These are phyloP conservation scores for Bhutanitis thaidina DNA, from an alignment of 2,888 invertebrate genomes.

Conservation along the genomic window DNA sequence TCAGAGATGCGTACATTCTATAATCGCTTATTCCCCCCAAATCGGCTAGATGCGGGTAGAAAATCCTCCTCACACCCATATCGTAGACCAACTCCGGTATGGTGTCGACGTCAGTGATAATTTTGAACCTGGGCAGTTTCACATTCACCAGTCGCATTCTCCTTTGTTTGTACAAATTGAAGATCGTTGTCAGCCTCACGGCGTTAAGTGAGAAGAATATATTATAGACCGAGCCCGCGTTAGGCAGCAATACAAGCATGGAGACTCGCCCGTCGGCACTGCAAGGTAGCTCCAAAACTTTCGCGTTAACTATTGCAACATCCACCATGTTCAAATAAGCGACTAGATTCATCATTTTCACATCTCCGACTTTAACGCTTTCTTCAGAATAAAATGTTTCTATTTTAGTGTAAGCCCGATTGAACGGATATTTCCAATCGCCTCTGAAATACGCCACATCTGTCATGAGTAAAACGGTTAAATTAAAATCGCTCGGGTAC, in stretches of 20 bases:
- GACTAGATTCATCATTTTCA: slow-evolving; percentile 53
- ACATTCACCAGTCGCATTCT: slow-evolving; percentile 40
- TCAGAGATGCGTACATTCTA: slow-evolving; percentile 43
- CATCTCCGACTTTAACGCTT: slow-evolving; percentile 33
- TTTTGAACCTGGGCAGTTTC: slow-evolving; percentile 50
- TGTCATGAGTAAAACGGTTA: slow-evolving; percentile 41
- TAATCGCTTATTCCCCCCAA: slow-evolving; percentile 47
- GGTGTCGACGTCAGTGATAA: slow-evolving; percentile 43
- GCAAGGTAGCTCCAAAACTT: slow-evolving; percentile 49
- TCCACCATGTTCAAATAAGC: slow-evolving; percentile 44
- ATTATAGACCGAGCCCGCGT: slow-evolving; percentile 35
- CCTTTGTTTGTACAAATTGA: slow-evolving; percentile 36
- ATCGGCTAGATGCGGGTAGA: slow-evolving; percentile 44
- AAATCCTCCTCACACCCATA: slow-evolving; percentile 58
- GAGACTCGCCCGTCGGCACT: slow-evolving; percentile 34
- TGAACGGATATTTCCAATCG: slow-evolving; percentile 50
- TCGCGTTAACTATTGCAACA: slow-evolving; percentile 39
- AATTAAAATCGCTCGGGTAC: slow-evolving; percentile 44
- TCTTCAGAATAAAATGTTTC: slow-evolving; percentile 39
- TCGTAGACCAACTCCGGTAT: slow-evolving; percentile 52
- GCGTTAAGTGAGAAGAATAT: slow-evolving; percentile 43
- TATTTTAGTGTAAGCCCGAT: slow-evolving; percentile 32
- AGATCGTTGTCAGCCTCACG: slow-evolving; percentile 44
- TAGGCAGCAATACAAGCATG: slow-evolving; percentile 52
- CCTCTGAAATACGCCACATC: slow-evolving; percentile 49